Percentiles rank a stretch among this genome's conserved stretches.
Evolutionary conservation across 2,888 invertebrate genomes (phyloP).

Genomic region (Tetramorium bicarinatum): DNA sequence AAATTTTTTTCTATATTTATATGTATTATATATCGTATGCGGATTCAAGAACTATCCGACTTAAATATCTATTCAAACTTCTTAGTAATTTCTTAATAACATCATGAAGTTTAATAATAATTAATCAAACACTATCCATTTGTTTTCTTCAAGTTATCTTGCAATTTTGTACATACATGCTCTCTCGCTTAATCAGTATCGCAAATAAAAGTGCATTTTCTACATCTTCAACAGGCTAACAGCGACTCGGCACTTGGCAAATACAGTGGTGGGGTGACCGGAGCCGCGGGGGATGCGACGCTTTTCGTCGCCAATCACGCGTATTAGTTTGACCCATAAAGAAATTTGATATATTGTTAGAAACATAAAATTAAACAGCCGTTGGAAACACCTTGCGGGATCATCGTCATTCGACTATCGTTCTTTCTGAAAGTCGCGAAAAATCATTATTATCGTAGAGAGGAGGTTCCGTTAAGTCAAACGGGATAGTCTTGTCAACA

Average conservation of each 20-base stretch:
- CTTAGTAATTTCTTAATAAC: neutral
- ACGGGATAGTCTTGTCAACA: too few relatives aligned
- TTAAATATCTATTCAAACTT: neutral
- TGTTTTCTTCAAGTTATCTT: neutral
- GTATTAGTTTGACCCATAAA: conserved; percentile 89
- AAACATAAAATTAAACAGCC: conserved; percentile 21
- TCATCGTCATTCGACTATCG: conserved; percentile 2
- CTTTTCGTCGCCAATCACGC: conserved; percentile 98
- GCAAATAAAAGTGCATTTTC: neutral
- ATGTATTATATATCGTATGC: neutral
- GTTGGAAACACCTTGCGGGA: neutral
- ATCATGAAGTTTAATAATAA: neutral
- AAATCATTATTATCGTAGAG: neutral
- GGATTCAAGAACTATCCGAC: neutral
- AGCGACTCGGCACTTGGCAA: conserved; percentile 96
- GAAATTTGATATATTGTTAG: conserved; percentile 35
- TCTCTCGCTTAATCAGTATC: neutral
- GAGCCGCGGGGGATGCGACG: conserved; percentile 94
- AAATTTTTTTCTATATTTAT: neutral
- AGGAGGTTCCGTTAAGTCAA: too few relatives aligned
- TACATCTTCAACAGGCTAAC: conserved; percentile 92
- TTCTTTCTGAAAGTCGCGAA: neutral
- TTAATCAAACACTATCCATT: neutral
- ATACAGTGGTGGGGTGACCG: conserved; percentile 95
- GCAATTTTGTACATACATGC: neutral